Evolutionary conservation across 2,888 invertebrate species (phyloP).

Genomic region (Harpalus rufipes): DNA sequence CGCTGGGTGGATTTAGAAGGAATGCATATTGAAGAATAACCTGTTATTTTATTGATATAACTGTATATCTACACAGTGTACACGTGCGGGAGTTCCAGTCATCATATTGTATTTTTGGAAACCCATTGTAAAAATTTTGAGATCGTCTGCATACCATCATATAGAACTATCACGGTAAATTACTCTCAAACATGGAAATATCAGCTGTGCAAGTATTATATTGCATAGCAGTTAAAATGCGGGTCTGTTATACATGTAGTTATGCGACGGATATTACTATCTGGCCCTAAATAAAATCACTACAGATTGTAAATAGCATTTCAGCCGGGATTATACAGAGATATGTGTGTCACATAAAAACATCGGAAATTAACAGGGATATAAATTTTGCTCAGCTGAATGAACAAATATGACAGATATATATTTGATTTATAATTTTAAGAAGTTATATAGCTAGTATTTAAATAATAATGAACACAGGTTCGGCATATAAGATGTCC

Average conservation of each 20-base stretch:
- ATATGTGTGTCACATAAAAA: neutral
- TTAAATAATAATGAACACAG: too few relatives aligned
- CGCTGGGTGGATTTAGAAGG: too few relatives aligned
- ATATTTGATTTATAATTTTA: too few relatives aligned
- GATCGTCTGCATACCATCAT: neutral
- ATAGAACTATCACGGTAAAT: neutral
- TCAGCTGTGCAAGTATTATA: slow-evolving; percentile 5
- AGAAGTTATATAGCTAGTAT: too few relatives aligned
- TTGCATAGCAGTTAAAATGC: neutral
- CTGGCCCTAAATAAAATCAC: slow-evolving; percentile 16
- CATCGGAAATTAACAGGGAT: neutral
- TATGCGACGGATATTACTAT: slow-evolving; percentile 2
- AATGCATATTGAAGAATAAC: too few relatives aligned
- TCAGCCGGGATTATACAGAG: neutral
- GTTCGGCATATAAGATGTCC: too few relatives aligned
- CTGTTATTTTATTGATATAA: too few relatives aligned
- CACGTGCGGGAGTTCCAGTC: too few relatives aligned
- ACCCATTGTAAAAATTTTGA: neutral
- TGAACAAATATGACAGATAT: too few relatives aligned
- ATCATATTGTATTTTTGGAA: neutral
- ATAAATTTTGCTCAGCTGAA: too few relatives aligned
- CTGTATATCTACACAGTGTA: too few relatives aligned
- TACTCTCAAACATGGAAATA: slow-evolving; percentile 13
- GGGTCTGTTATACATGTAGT: neutral
- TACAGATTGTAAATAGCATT: slow-evolving; percentile 2